A percentile compares a stretch with the other conserved stretches of the same genome.
Conservation (phyloP, 2,113 vertebrate genomes). For the Syngnathus scovelli region DNA sequence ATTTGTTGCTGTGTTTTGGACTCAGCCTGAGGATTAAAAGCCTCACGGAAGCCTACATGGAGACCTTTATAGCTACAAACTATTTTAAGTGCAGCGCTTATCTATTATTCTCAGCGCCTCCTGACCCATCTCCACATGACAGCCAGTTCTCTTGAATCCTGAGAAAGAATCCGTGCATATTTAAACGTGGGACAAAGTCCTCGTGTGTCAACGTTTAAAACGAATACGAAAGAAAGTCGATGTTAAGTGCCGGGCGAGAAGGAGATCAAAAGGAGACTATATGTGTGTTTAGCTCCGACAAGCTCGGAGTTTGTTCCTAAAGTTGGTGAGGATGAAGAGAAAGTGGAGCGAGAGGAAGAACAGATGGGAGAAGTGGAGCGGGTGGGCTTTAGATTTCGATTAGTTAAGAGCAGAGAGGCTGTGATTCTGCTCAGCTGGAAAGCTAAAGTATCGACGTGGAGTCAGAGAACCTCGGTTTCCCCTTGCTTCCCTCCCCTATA, state of each 20-base stretch:
- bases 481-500: conserved; percentile 19
- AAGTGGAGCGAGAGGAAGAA: conserved; percentile 5
- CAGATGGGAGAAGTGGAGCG: background rate
- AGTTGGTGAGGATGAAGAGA: conserved; percentile 35
- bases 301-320: conserved; percentile 34
- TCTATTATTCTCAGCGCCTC: conserved; percentile 22
- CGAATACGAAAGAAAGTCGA: conserved; percentile 43
- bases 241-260: conserved; percentile 42
- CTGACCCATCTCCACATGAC: conserved; percentile 39
- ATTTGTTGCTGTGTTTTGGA: background rate
- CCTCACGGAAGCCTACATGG: conserved; percentile 3
- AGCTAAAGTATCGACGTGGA: conserved; percentile 58
- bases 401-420: conserved; percentile 58
- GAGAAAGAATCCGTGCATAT: conserved; percentile 36
- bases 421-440: conserved; percentile 56
- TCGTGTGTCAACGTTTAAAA: conserved; percentile 35
- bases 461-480: conserved; percentile 50
- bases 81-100: conserved; percentile 34
- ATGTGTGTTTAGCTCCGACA: conserved; percentile 51
- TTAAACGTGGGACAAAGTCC: conserved; percentile 52
- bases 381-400: conserved; percentile 39
- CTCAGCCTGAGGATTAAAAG: conserved; percentile 8
- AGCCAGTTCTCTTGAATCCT: conserved; percentile 50
- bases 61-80: conserved; percentile 39
- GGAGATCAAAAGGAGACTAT: conserved; percentile 48